phyloP scores from a whole-genome alignment of 2,888 invertebrate genomes.

The Punctoribates punctum region DNA sequence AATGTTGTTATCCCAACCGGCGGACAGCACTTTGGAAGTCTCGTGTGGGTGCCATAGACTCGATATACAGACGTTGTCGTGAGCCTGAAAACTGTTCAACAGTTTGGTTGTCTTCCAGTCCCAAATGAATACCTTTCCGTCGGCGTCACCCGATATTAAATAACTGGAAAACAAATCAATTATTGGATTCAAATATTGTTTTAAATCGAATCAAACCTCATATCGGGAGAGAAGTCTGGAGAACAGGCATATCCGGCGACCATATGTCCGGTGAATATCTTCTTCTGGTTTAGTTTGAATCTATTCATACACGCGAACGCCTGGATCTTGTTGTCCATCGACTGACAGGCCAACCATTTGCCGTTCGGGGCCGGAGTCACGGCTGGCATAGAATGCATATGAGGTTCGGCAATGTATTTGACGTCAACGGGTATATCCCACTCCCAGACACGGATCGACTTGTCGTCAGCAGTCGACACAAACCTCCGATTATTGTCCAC shows the following conservation, averaged over 20 bases:
- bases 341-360: constrained; percentile 98
- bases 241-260: constrained; percentile 98
- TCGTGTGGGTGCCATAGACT: constrained; percentile 98
- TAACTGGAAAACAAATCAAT: constrained; percentile 57
- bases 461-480: constrained; percentile 98
- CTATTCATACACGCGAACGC: constrained; percentile 96
- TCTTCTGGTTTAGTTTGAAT: constrained; percentile 96
- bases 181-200: background rate
- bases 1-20: constrained; percentile 97
- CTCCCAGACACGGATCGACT: constrained; percentile 90
- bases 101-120: constrained; percentile 99
- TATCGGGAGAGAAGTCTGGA: constrained; percentile 95
- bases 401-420: constrained; percentile 99
- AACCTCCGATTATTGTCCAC: constrained; percentile 97
- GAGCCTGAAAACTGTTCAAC: constrained; percentile 98
- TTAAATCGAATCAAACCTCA: constrained; percentile 65
- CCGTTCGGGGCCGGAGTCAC: constrained; percentile 90
- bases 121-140: constrained; percentile 98
- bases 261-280: constrained; percentile 97
- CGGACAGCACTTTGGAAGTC: constrained; percentile 92
- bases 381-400: constrained; percentile 98
- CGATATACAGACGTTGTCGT: constrained; percentile 93
- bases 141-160: constrained; percentile 94
- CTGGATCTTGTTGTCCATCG: constrained; percentile 97
- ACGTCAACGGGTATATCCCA: constrained; percentile 84